Evolutionary conservation across 2,888 invertebrate species (phyloP), one percentile per base, ranked within the genome.

Genomic region (Mechanitis mazaeus): DNA sequence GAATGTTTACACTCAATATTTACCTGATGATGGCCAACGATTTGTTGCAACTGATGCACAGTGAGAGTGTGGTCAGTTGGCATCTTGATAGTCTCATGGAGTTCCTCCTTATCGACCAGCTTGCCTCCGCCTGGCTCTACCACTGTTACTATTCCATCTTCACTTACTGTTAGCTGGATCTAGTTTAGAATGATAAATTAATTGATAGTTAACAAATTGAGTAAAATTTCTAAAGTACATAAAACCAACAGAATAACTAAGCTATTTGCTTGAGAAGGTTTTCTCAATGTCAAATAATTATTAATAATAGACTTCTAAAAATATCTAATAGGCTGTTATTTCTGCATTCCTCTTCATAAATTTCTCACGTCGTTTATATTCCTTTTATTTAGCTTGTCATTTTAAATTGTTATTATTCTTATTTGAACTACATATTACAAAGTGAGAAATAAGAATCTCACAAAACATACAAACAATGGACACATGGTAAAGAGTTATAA

Each of bases 11-110:
- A 38, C 9, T 42, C 42, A 5, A 3, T 31, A 53, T 45, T 46
- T 50, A 92, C 93, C 86, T 93, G 93, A 76, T 93, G 93, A 75
- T 92, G 92, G 33, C 92, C 92, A 59, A 91, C 90, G 67, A 91
- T 90, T 65, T 92, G 92, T 68, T 92, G 92, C 71, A 92, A 76
- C 73, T 92, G 92, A 66, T 92, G 91, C 9, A 91, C 91, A 0
- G 91, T 91, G 45, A 91, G 81, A 0, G 87, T 85, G 68, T 91
- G 91, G 64, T 90, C 90, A 0, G 77, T 70, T 1, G 89, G 89
- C 80, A 88, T 82, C 68, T 89, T 90, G 71, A 89, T 87, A 5
- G 84, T 79, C 58, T 87, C 90, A 63, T 84, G 92, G 64, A 85
- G 82, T 70, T 87, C 89, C 42, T 87, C 89, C 66, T 89, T 88